Base-by-base conservation (phyloP, 2,113 vertebrate genomes). In the Oryzias woworae region DNA sequence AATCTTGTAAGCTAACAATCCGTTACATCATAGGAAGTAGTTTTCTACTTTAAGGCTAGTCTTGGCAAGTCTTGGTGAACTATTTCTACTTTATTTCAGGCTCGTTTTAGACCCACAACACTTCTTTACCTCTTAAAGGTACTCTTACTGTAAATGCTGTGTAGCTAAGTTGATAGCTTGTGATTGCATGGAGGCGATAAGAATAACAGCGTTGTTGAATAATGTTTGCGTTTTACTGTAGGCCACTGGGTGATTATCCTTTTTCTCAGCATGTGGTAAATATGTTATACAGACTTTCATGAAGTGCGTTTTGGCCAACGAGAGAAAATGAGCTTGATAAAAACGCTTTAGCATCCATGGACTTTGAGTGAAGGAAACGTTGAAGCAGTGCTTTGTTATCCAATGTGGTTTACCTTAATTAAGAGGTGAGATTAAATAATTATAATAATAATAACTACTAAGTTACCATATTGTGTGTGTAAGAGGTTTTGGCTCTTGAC, bases 111-210 rank as follows among this genome's bases (percentile, higher is more conserved):
- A 36, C 28, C 20, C 15, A 2, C 16, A 16, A 14, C 28, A 47
- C 31, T 44, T 15, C 41, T 69, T 46, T 57, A 26, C 41, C 62
- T 70, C 22, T 5, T 46, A 15, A 45, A 41, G 31, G 23, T 36
- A 4, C 31, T 52, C 31, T 0, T 12, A 36, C 36, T 54, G 62
- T n/a, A 65, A 45, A 53, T 36, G 31, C n/a, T 7, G 22, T 5
- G 23, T 31, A 31, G 64, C 28, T 62, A 49, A 75, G 49, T 14
- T 60, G 14, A 58, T 22, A 8, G 42, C 58, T 59, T 58, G 20
- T 53, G 28, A 62, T 23, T 60, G 22, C 41, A 58, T 31, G 52
- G 45, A 64, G 47, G 45, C 66, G 26, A 66, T 36, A 12, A 36
- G 12, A 36, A 44, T 57, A 24, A 28, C 20, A 17, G 10, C 65